These are phyloP conservation scores for Ophioninae sp. DNA, from an alignment of 2,888 invertebrate genomes.

Conservation along the genomic window DNA sequence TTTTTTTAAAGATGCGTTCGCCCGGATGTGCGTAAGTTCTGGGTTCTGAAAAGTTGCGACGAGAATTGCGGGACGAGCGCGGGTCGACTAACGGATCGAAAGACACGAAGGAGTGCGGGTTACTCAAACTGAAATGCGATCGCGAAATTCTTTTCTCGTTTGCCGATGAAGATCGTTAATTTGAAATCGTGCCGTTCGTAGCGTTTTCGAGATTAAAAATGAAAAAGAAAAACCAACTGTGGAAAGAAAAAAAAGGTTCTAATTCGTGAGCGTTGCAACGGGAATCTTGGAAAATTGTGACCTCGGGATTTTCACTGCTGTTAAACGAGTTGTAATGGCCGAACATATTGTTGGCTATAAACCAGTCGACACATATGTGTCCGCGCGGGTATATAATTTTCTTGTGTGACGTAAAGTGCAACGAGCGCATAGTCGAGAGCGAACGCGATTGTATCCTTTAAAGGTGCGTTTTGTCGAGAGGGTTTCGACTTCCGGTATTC, in stretches of 20 bases:
- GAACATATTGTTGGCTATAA: conserved; percentile 32
- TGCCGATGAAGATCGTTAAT: not conserved
- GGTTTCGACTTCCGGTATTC: not conserved
- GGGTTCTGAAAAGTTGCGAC: conserved; percentile 55
- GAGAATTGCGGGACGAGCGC: conserved; percentile 47
- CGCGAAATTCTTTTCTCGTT: conserved; percentile 44
- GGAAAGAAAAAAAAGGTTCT: not conserved
- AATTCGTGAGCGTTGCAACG: not conserved
- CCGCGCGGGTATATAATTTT: not conserved
- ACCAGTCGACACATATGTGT: not conserved
- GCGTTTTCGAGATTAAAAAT: not conserved
- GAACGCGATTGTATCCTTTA: conserved; percentile 45
- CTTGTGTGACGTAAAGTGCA: not conserved
- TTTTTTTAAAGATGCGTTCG: not conserved
- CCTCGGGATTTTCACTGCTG: conserved; percentile 20
- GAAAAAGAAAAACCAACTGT: not conserved
- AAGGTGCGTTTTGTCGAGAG: not conserved
- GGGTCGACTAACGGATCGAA: conserved; percentile 63
- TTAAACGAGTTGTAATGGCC: conserved; percentile 31
- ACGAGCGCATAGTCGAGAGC: conserved; percentile 28
- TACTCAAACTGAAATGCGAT: conserved; percentile 54
- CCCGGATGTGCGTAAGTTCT: conserved; percentile 45
- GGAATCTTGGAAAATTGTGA: not conserved
- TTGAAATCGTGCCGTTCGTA: not conserved
- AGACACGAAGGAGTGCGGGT: conserved; percentile 42